phyloP scores from a whole-genome alignment of 2,113 vertebrate genomes.

The Xenopus tropicalis region UCB_Xtro_10.0 CM004448.2:20759001-20759500 shows the following conservation, averaged over 20 bases:
- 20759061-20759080: too few species aligned
- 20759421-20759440: conserved; percentile 11
- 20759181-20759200: conserved; percentile 3
- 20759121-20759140: not conserved
- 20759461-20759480: not conserved
- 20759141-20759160: conserved; percentile 8
- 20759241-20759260: not conserved
- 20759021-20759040: too few species aligned
- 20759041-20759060: too few species aligned
- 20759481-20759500: too few species aligned
- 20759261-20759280: not conserved
- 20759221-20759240: conserved; percentile 9
- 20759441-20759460: not conserved
- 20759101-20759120: not conserved
- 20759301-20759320: not conserved
- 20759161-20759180: not conserved
- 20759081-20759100: too few species aligned
- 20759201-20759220: not conserved
- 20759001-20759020: too few species aligned
- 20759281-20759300: not conserved
- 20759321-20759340: not conserved
- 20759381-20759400: not conserved
- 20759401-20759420: not conserved
- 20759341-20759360: not conserved
- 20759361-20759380: conserved; percentile 7